These are phyloP conservation scores for Tuta absoluta DNA, from an alignment of 2,888 invertebrate genomes.

Conservation along the genomic window DNA sequence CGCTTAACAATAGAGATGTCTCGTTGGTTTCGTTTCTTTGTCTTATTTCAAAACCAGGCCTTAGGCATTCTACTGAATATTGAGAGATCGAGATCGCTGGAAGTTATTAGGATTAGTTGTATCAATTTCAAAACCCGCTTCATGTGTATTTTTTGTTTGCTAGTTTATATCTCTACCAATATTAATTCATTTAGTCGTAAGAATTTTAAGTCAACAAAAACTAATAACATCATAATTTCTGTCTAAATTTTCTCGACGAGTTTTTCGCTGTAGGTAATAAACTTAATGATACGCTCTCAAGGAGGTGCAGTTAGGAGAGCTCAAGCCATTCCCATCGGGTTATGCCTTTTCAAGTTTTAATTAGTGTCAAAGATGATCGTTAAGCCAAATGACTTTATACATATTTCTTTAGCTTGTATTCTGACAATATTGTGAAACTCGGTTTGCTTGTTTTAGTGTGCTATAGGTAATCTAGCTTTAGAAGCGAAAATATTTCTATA, in stretches of 20 bases:
- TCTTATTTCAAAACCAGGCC: not conserved
- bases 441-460: no score
- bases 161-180: no score
- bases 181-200: no score
- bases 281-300: slow-evolving; percentile 52
- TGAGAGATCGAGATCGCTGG: not conserved
- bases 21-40: not conserved
- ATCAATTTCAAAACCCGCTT: no score
- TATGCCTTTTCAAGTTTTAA: slow-evolving; percentile 61
- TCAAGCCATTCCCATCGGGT: slow-evolving; percentile 52
- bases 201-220: no score
- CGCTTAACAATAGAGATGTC: not conserved
- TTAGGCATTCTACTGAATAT: not conserved
- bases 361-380: slow-evolving; percentile 56
- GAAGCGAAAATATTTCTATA: no score
- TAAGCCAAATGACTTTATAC: slow-evolving; percentile 45
- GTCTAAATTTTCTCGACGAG: slow-evolving; percentile 29
- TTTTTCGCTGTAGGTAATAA: slow-evolving; percentile 57
- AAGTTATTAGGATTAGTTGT: not conserved
- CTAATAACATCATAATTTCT: slow-evolving; percentile 3
- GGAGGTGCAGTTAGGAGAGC: slow-evolving; percentile 58
- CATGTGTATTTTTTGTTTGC: not conserved
- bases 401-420: slow-evolving; percentile 37
- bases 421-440: not conserved
- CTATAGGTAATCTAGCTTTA: no score